These are phyloP conservation scores for Mythimna vitellina DNA, from an alignment of 2,888 invertebrate genomes.

Conservation along the genomic window DNA sequence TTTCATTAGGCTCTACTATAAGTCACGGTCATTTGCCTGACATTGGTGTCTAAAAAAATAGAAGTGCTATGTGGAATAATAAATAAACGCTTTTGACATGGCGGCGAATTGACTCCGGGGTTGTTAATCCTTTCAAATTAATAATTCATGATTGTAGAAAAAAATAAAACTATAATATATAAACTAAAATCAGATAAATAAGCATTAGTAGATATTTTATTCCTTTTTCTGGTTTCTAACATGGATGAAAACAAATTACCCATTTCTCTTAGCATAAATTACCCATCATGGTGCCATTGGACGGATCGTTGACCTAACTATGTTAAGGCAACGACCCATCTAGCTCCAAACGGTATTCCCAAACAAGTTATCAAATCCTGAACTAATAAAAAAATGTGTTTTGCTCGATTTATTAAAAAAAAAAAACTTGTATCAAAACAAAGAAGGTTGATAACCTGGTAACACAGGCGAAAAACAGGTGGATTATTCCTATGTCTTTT, in stretches of 20 bases:
- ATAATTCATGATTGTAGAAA: conserved; percentile 20
- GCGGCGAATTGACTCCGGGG: conserved; percentile 17
- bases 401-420: conserved; percentile 24
- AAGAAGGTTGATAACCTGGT: conserved; percentile 47
- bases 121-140: conserved; percentile 25
- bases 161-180: background rate
- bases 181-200: conserved; percentile 14
- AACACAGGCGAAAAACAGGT: conserved; percentile 21
- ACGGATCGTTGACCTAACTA: conserved; percentile 40
- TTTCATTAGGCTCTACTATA: conserved; percentile 25
- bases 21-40: conserved; percentile 30
- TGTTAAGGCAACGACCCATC: conserved; percentile 31
- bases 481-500: conserved; percentile 22
- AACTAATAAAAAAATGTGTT: conserved; percentile 23
- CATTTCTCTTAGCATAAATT: conserved; percentile 38
- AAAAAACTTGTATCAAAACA: conserved; percentile 21
- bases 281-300: conserved; percentile 8
- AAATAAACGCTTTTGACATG: background rate
- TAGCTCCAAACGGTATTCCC: conserved; percentile 35
- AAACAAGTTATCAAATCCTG: conserved; percentile 35
- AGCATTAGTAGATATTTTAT: background rate
- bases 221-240: conserved; percentile 5
- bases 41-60: background rate
- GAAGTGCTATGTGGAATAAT: background rate
- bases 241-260: conserved; percentile 23